Evolutionary conservation across 2,797 vertebrate species (phyloP).

Genomic region (Hylomyscus alleni): DNA sequence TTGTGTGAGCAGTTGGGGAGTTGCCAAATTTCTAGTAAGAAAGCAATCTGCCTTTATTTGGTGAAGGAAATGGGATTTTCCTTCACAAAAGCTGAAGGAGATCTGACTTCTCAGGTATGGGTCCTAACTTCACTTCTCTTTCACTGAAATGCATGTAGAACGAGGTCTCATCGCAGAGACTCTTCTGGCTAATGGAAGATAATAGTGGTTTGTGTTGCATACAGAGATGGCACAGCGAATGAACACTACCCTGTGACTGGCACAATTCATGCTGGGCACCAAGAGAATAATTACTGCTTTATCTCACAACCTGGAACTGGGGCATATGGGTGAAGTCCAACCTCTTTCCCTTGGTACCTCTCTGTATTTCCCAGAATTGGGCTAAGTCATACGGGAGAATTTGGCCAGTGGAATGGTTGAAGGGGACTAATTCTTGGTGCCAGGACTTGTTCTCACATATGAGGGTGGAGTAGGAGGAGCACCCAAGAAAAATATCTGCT

Average conservation of each 20-base stretch:
- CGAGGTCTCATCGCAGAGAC: accelerated
- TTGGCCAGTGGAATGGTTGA: accelerated
- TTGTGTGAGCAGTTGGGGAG: constrained; percentile 35
- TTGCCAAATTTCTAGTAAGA: constrained; percentile 56
- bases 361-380: not conserved
- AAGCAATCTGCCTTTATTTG: constrained; percentile 58
- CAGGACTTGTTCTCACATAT: not conserved
- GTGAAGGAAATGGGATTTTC: constrained; percentile 65
- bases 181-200: accelerated
- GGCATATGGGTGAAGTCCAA: accelerated
- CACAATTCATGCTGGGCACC: not conserved
- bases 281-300: no score
- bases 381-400: not conserved
- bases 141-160: not conserved
- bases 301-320: accelerated
- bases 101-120: not conserved
- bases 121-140: not conserved
- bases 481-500: not conserved
- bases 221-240: not conserved
- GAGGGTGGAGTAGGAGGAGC: not conserved
- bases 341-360: not conserved
- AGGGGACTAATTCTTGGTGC: no score
- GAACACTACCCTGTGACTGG: not conserved
- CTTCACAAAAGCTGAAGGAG: constrained; percentile 13
- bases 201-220: accelerated